Base-by-base conservation (phyloP, 2,113 vertebrate genomes). In the Proteles cristata region DNA sequence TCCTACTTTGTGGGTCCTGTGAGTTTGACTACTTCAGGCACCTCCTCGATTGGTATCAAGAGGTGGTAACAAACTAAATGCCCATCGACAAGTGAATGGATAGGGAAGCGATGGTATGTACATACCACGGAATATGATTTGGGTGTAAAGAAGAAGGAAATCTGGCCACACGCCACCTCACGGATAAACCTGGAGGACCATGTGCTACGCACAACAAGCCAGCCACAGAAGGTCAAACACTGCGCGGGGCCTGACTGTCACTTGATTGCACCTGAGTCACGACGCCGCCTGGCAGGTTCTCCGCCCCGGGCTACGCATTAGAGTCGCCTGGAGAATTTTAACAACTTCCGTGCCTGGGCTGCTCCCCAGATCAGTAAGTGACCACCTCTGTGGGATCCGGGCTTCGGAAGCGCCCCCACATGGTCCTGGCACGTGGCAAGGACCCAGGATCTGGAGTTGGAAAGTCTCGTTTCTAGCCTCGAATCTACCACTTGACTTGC, bases 231-330 rank as follows among this genome's bases (percentile, higher is more conserved):
- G 50, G 93, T n/a, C 23, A 74, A 11, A 61, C 23, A 11, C 65
- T 7, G 26, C 31, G 2, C 0, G 2, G 23, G 39, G 39, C 68
- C 48, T n/a, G 68, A 35, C 12, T 23, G 8, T 26, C 1, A 0
- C 9, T 25, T 1, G 43, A 45, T 4, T 16, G 58, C 25, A 85
- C n/a, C 48, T 31, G 39, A 85, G 39, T 53, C n/a, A 25, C 9
- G 11, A 19, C 3, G 0, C 4, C 39, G n/a, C 28, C 4, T 2
- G 9, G 39, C 21, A 15, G 66, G 28, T 19, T 81, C 19, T 68
- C 25, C 1, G 0, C 17, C 23, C 43, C 35, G 0, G 33, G 12
- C n/a, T 39, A 48, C 19, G 4, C 0, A 0, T 28, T 35, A 28
- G 15, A 33, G 39, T 77, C 90, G 43, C 61, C 86, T 83, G 86